Evolutionary conservation across 2,888 invertebrate species (phyloP).

Genomic region (Exocentrus adspersus): DNA sequence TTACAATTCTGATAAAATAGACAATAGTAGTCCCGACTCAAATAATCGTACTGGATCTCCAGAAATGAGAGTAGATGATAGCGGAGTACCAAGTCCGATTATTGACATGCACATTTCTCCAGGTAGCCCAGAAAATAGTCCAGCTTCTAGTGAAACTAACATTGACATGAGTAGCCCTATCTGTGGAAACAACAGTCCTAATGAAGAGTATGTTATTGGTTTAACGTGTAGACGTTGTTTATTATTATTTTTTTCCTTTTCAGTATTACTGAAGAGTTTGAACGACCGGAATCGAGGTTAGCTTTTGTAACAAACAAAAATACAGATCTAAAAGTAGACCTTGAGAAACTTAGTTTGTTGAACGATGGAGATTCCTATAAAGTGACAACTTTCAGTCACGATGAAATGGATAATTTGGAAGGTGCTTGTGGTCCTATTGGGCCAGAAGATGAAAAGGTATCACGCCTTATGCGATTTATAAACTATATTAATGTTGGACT

Average conservation of each 20-base stretch:
- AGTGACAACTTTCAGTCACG: slow-evolving; percentile 39
- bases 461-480: too few species aligned
- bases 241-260: slow-evolving; percentile 16
- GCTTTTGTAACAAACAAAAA: slow-evolving; percentile 58
- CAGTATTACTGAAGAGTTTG: slow-evolving; percentile 50
- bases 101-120: slow-evolving; percentile 54
- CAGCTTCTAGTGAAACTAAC: slow-evolving; percentile 68
- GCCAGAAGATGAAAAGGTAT: slow-evolving; percentile 56
- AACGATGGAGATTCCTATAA: slow-evolving; percentile 57
- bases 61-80: slow-evolving; percentile 55
- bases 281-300: slow-evolving; percentile 59
- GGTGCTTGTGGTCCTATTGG: slow-evolving; percentile 54
- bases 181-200: slow-evolving; percentile 54
- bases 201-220: slow-evolving; percentile 54
- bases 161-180: slow-evolving; percentile 67
- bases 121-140: slow-evolving; percentile 51
- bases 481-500: too few species aligned
- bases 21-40: slow-evolving; percentile 58
- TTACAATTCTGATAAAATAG: slow-evolving; percentile 71
- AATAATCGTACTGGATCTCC: slow-evolving; percentile 55
- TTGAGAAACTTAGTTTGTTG: slow-evolving; percentile 59
- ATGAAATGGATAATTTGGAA: slow-evolving; percentile 47
- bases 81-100: slow-evolving; percentile 58
- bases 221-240: background rate
- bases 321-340: slow-evolving; percentile 58